Conservation (phyloP, 2,113 vertebrate genomes). For the Phrynosoma platyrhinos region DNA sequence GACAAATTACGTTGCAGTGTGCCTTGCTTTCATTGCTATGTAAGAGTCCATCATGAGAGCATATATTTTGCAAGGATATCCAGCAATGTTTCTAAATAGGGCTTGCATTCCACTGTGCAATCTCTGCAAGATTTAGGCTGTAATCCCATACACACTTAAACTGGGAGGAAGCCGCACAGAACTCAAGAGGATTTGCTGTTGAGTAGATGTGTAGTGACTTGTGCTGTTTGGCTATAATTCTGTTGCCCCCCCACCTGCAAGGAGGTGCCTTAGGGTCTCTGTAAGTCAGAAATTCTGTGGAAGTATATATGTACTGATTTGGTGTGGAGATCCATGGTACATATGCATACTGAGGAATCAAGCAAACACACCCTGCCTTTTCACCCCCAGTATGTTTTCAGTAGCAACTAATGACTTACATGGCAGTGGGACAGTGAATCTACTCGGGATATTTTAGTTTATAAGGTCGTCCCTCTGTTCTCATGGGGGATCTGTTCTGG, state of each 20-base stretch:
- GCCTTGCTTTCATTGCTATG: not conserved
- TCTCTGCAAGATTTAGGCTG: not conserved
- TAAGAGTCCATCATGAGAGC: not conserved
- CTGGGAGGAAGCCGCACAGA: not conserved
- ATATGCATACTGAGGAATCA: not conserved
- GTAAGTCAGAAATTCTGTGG: too few species aligned
- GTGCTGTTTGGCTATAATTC: not conserved
- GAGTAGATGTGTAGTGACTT: not conserved
- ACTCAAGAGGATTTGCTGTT: not conserved
- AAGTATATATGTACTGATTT: too few species aligned
- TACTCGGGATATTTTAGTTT: too few species aligned
- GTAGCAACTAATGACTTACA: too few species aligned
- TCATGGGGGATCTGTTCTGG: too few species aligned
- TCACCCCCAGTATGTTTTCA: too few species aligned
- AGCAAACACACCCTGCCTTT: not conserved
- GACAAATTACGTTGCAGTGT: not conserved
- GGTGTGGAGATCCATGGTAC: not conserved
- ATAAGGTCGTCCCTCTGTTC: too few species aligned
- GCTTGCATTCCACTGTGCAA: not conserved
- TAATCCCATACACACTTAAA: not conserved
- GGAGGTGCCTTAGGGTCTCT: not conserved
- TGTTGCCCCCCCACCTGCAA: not conserved
- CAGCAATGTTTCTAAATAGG: not conserved
- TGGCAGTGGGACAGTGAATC: too few species aligned
- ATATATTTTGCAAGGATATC: not conserved